These are phyloP conservation scores for Rapana venosa DNA, from an alignment of 2,888 invertebrate species.

Conservation along the genomic window DNA sequence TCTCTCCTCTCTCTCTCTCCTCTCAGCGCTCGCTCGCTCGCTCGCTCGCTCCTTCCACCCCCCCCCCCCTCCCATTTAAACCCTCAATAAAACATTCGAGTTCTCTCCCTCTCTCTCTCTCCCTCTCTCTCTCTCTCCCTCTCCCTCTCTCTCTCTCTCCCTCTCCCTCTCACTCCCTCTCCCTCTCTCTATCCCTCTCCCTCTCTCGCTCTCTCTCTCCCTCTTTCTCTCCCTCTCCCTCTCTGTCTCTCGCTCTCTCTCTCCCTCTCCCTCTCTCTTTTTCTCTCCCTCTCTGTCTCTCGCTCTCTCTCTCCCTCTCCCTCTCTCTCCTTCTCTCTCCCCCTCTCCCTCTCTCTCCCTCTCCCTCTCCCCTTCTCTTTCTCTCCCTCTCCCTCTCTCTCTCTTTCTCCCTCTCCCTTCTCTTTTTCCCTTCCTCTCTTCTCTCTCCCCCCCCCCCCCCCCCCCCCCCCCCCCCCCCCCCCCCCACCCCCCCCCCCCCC, in stretches of 20 bases:
- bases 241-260: not conserved
- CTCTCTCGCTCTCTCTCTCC: too few species aligned
- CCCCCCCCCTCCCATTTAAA: not conserved
- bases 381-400: conserved; percentile 20
- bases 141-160: not conserved
- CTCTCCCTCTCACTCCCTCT: not conserved
- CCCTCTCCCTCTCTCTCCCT: conserved; percentile 2
- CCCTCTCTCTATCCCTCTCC: not conserved
- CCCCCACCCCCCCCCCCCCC: too few species aligned
- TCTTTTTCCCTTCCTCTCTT: not conserved
- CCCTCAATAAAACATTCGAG: too few species aligned
- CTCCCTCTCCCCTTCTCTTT: not conserved
- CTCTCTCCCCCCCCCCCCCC: not conserved
- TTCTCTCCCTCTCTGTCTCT: not conserved
- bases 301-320: too few species aligned
- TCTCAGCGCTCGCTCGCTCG: not conserved
- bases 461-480: too few species aligned
- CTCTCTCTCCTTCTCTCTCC: not conserved
- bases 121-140: not conserved
- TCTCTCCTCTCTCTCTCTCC: too few species aligned
- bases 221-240: not conserved
- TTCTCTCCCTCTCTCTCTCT: not conserved
- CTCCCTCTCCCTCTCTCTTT: not conserved
- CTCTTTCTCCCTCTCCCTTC: conserved; percentile 5
- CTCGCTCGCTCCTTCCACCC: too few species aligned